Base-by-base conservation (phyloP, 2,888 invertebrate species). In the Mythimna pallens region DNA sequence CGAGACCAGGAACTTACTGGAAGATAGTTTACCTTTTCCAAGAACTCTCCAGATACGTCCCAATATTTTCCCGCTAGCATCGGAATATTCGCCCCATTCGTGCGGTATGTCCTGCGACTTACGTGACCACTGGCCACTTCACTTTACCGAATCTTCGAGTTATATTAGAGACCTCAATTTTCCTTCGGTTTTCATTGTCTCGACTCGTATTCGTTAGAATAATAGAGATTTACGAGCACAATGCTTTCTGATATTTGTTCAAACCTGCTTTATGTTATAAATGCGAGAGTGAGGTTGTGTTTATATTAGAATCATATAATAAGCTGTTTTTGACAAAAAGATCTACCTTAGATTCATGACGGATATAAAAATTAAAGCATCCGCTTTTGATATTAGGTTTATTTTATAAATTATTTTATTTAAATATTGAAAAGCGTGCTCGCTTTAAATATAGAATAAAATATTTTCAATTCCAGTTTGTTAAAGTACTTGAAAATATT, bases 111-210 rank as follows among this genome's bases (percentile, higher is more conserved):
- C 68, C 66, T 68, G 59, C 64, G 74, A 64, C 82, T 84, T 83
- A 81, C 82, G 79, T 81, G 82, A 82, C 82, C 79, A 65, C 66
- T n/a, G 63, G 63, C 72, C 82, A 78, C 80, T 73, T 82, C 73
- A 82, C 82, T 78, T 75, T 79, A 65, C 70, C 65, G 66, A 69
- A 74, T 82, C 71, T 71, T 79, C 64, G 50, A 67, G 63, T 68
- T 78, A 81, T 81, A 80, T 69, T 57, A 68, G 71, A 62, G 64
- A 65, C 62, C 83, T 79, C 76, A 78, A 78, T 78, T 80, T 73
- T 82, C 69, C 66, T 57, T 50, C 40, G 52, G 68, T 63, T 73
- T 61, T 59, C 80, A 68, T 78, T 82, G 79, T 76, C 66, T 79
- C 52, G 57, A 55, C 47, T 77, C 78, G n/a, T 67, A 62, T 81